Base-by-base conservation (phyloP, 2,888 invertebrate species). In the Cheilosia urbana region DNA sequence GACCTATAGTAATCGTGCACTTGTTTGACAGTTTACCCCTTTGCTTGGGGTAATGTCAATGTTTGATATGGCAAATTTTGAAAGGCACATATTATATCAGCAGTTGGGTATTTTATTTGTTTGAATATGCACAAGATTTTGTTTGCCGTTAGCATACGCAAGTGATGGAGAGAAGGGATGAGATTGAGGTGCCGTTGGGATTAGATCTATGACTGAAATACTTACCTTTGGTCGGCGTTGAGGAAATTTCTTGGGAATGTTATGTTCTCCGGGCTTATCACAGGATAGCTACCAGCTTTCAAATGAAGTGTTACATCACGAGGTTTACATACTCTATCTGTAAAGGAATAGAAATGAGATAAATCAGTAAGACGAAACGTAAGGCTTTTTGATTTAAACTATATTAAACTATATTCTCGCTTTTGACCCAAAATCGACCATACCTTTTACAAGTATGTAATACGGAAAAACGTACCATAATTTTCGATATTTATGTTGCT, bases 241-340 rank as follows among this genome's bases (percentile, higher is more conserved):
- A 95, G 91, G 89, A 95, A 94, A 87, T 94, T 93, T 77, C 95
- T 94, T 0, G 96, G 96, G 89, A 96, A 96, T 58, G 94, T 94
- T 55, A 96, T 95, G 83, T 96, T 96, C 90, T 97, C 96, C 2
- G 97, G 96, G 90, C 95, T 95, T 79, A 97, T 95, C 4, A 97
- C 95, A 24, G 98, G 97, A 89, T 96, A 95, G 58, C 97, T 95
- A 17, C 96, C 96, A 88, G 96, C 95, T 90, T 97, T 97, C 71
- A 98, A 91, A 90, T 96, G 94, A 88, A 95, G 93, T 87, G 95
- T 93, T 65, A 96, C 95, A 89, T 95, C 94, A 89, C 94, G 93
- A 4, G 94, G 93, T 58, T 92, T 91, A 90, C 95, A 95, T 85
- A 94, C 93, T 49, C 95, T 94, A 92, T 93, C 93, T 90, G 88